Base-by-base conservation (phyloP, 2,113 vertebrate genomes). In the Ploceus nigricollis region DNA sequence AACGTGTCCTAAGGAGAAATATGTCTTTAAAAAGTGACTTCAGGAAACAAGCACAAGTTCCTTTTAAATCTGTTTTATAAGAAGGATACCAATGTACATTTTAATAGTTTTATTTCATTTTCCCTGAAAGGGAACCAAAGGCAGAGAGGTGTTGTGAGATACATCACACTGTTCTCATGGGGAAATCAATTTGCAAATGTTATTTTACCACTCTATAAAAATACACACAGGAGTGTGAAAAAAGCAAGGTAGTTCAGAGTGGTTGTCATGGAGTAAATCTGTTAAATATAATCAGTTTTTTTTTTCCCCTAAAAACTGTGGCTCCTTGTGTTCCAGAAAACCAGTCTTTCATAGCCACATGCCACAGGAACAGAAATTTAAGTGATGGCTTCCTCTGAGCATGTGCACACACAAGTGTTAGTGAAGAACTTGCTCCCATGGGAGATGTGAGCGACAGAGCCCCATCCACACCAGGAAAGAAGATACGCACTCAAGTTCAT, bases 141-240 rank as follows among this genome's bases (percentile, higher is more conserved):
- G 97, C 94, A 96, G 96, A 97, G 91, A 97, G 97, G 96, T 96
- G 96, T 45, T 88, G 96, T 82, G 93, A 97, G 91, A 97, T 87
- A 95, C 94, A 97, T 94, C 84, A 94, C 66, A 45, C 47, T 93
- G 94, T 91, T 96, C 75, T 93, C 79, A 78, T 3, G 90, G 94
- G 92, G 88, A 94, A 96, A 83, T 93, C 78, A 57, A 69, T 97
- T 71, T 96, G 95, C 94, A 97, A 97, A 97, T 94, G 86, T 96
- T 96, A 93, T 91, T 98, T 97, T 96, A 97, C 97, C 98, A 97
- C 97, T 97, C 97, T 97, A 96, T 94, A 98, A 98, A 98, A 98
- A 98, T 96, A 97, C 97, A 97, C 77, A 72, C 95, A 88, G 83
- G 85, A 95, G 96, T 94, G 96, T 91, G 82, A 89, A 87, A 89